Evolutionary conservation across 23 tunicate species (phyloP), one percentile per base, ranked within the genome.

Genomic region (Trididemnum miniatum): DNA sequence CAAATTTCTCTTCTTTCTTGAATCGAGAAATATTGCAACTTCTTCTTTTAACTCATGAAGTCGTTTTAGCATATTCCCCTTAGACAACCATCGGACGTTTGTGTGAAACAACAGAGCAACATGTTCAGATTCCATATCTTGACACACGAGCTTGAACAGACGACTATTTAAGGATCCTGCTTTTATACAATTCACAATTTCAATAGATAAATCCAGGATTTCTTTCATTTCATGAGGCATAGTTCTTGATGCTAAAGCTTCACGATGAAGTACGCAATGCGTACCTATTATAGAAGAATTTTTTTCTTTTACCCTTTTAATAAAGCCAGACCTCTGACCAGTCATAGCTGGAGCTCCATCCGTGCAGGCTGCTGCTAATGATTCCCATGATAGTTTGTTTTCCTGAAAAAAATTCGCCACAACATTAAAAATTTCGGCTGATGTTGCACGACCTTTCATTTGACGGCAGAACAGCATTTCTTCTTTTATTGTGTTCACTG

Each of bases 381-480:
- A 73, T 73, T 73, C 31, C 79, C 79, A 39, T 39, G 59, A 73
- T 73, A 73, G 79, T 40, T 73, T 32, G 59, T 73, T 73, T 69
- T 73, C 79, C 59, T 73, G 31, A 73, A 73, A 73, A 27, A 73
- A 73, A 18, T 37, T 73, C 37, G 59, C 29, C 79, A 73, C 79
- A 36, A 38, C 59, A 37, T 73, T 38, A 73, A 73, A 77, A 52
- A 30, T 77, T 30, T 77, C 82, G 9, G 82, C 67, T 77, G 82
- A 77, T 51, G 82, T 77, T 31, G 82, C 31, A 77, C 82, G 66
- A 77, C 82, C 39, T 77, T 77, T 36, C 66, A 77, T 77, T 35
- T 50, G 67, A 29, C 52, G 66, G 82, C 82, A 77, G 82, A 77
- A 77, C 5, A 51, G 82, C 82, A 77, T 77, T 77, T 77, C 67